A percentile compares a stretch with the other conserved stretches of the same genome.
phyloP scores from a whole-genome alignment of 2,113 vertebrate genomes.

The Tychaedon coryphoeus region DNA sequence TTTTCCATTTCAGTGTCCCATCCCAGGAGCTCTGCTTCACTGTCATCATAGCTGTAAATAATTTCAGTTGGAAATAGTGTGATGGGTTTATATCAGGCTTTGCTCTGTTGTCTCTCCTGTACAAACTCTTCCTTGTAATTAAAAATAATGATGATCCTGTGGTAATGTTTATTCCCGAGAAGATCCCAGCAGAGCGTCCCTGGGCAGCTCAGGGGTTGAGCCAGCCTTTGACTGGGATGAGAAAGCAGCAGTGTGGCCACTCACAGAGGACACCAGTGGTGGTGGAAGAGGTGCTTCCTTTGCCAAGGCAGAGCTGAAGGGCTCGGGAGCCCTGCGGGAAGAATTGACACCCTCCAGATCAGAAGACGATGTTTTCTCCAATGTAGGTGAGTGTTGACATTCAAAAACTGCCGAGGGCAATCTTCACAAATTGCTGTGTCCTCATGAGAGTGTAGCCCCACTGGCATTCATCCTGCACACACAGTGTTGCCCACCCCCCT shows the following conservation, averaged over 20 bases:
- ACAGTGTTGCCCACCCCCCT: background rate
- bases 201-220: rapidly evolving
- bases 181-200: background rate
- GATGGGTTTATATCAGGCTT: background rate
- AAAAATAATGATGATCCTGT: background rate
- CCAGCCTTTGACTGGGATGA: constrained; percentile 16
- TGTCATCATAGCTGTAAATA: background rate
- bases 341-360: rapidly evolving
- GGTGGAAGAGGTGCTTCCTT: background rate
- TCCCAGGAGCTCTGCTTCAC: background rate
- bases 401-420: background rate
- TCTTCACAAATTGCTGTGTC: background rate
- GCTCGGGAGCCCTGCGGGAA: background rate
- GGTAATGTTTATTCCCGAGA: background rate
- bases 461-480: rapidly evolving
- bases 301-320: constrained; percentile 5
- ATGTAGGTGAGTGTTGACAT: constrained; percentile 23
- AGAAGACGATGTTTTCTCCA: constrained; percentile 65
- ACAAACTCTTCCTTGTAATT: background rate
- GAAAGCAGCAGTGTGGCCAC: background rate
- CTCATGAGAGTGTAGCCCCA: background rate
- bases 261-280: background rate
- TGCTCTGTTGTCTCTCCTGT: background rate
- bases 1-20: background rate
- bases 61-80: background rate